These are phyloP conservation scores for Brevimyrus niger DNA, from an alignment of 2,113 vertebrate species.

Conservation along the genomic window DNA sequence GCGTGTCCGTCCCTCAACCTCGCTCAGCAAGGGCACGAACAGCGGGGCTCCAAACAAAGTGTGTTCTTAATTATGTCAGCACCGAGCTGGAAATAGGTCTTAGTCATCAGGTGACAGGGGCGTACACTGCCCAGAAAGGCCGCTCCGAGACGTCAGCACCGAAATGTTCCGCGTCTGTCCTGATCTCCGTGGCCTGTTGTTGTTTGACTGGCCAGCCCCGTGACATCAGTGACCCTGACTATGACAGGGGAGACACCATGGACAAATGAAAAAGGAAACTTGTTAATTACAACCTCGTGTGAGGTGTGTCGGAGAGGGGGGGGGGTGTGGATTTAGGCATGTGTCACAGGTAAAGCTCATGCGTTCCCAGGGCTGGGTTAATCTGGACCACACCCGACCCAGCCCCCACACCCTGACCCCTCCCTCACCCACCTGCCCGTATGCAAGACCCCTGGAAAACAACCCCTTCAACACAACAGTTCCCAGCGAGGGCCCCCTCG, in stretches of 20 bases:
- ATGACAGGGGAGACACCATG: neutral
- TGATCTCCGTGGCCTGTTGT: neutral
- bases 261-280: neutral
- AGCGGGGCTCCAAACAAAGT: constrained; percentile 12
- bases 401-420: neutral
- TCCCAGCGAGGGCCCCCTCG: neutral
- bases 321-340: neutral
- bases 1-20: neutral
- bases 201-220: neutral
- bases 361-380: neutral
- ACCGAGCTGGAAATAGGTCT: neutral
- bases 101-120: neutral
- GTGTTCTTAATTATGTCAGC: constrained; percentile 14
- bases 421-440: neutral
- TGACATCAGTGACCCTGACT: neutral
- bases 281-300: constrained; percentile 5
- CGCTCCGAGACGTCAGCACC: neutral
- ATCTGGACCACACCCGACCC: neutral
- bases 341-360: neutral
- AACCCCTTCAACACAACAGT: neutral
- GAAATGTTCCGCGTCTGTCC: neutral
- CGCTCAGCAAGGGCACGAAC: neutral
- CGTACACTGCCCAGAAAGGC: neutral
- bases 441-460: neutral
- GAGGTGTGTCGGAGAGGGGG: neutral